Base-by-base conservation (phyloP, 1,140 invertebrate species). In the Papilio aristodemus region DNA sequence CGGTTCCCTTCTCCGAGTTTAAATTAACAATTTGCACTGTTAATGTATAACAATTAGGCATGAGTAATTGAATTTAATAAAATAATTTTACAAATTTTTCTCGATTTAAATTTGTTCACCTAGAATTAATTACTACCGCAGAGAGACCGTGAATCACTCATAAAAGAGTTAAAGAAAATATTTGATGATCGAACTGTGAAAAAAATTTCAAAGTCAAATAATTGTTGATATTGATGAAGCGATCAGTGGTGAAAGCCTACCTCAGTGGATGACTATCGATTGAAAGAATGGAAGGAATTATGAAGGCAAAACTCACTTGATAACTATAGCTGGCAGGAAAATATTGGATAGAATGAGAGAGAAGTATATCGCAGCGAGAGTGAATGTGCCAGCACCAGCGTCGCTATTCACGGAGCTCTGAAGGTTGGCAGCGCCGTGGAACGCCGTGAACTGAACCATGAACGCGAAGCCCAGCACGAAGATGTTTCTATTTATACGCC, bases 391-490 rank as follows among this genome's bases (percentile, higher is more conserved):
- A 0, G 96, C 86, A 0, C 94, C 93, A 0, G 93, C 92, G 63
- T 95, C 94, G 0, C 94, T 93, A 81, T 96, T 95, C 10, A 96
- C 92, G 0, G 95, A 95, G 80, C 94, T 95, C 83, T 96, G 96
- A 1, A 97, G 92, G 79, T 96, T 96, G 5, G 95, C 94, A 2
- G 96, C 93, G 1, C 95, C 95, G 89, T 96, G 95, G 84, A 96
- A 97, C 0, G 96, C 95, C 0, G 95, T 97, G 83, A 97, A 97
- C 39, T 96, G 94, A 39, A 97, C 92, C 93, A 96, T 95, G 83
- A 97, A 97, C 3, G 95, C 95, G 37, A 95, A 91, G 0, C 95
- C 95, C 11, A 97, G 93, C 17, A 95, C 91, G 25, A 95, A 80
- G 25, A 96, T 93, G 80, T 96, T 96, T 77, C 94, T 94, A 78